Conservation (phyloP, 1,140 invertebrate species). For the Hyles vespertilio region DNA sequence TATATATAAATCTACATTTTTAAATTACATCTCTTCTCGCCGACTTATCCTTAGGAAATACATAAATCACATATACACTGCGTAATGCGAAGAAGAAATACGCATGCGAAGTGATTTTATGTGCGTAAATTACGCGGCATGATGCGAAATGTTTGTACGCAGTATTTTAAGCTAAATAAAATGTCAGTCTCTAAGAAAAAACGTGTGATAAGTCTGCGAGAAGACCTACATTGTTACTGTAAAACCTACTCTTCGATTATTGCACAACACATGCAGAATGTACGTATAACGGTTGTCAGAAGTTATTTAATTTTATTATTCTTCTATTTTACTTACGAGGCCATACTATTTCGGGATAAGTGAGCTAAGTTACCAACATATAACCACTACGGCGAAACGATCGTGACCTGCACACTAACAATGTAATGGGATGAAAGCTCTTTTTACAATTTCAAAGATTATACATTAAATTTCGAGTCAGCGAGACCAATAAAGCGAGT, state of each 20-base stretch:
- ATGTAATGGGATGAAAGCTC: no score
- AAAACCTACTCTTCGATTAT: slow-evolving; percentile 61
- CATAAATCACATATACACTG: background rate
- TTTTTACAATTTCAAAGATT: no score
- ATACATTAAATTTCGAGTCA: background rate
- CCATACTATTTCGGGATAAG: slow-evolving; percentile 31
- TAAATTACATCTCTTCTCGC: slow-evolving; percentile 56
- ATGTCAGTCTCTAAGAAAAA: slow-evolving; percentile 41
- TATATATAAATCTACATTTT: slow-evolving; percentile 52
- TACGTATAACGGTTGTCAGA: slow-evolving; percentile 37
- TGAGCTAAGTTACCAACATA: slow-evolving; percentile 1
- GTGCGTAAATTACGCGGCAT: slow-evolving; percentile 1
- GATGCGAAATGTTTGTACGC: slow-evolving; percentile 7
- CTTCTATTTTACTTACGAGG: slow-evolving; percentile 30
- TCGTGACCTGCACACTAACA: background rate
- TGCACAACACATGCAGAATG: slow-evolving; percentile 66
- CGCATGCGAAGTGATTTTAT: background rate
- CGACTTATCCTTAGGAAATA: slow-evolving; percentile 43
- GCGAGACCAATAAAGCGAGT: no score
- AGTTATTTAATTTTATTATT: slow-evolving; percentile 29
- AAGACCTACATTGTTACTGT: slow-evolving; percentile 51
- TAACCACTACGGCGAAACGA: no score
- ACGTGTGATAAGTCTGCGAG: slow-evolving; percentile 51
- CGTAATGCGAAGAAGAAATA: background rate
- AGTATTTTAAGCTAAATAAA: slow-evolving; percentile 13